These are phyloP conservation scores for Peromyscus maniculatus DNA, from an alignment of 2,113 vertebrate genomes.

Conservation along the genomic window DNA sequence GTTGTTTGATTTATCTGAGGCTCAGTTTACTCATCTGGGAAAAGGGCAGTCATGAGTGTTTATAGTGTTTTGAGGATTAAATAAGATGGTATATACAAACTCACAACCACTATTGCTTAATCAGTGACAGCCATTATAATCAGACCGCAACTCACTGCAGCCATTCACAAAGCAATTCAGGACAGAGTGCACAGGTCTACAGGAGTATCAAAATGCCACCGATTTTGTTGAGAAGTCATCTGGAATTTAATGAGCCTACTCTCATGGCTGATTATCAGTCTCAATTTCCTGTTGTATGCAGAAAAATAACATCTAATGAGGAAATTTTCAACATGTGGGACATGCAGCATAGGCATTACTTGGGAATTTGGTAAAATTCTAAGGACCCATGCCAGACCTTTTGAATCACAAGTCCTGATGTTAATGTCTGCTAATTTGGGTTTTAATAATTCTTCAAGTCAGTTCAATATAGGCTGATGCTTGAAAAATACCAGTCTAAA, in stretches of 20 bases:
- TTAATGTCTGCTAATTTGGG: not conserved
- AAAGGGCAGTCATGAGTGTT: not conserved
- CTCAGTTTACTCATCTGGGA: not conserved
- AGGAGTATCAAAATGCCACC: not conserved
- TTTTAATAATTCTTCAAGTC: not conserved
- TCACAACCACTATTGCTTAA: not conserved
- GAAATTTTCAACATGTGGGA: not conserved
- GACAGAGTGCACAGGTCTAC: not conserved
- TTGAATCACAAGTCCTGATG: not conserved
- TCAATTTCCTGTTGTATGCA: not conserved
- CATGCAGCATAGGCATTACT: not conserved
- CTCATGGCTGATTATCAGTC: not conserved
- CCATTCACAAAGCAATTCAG: not conserved
- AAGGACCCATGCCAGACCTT: not conserved
- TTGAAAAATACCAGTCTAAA: conserved; percentile 28
- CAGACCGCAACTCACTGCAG: not conserved
- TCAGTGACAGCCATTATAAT: not conserved
- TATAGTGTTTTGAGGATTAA: not conserved
- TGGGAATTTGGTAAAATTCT: not conserved
- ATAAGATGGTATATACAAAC: not conserved
- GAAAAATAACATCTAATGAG: not conserved
- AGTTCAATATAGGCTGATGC: not conserved
- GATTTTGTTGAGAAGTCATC: not conserved
- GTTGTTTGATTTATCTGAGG: not conserved
- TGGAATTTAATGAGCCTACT: not conserved